Percentiles rank a stretch among this genome's conserved stretches.
Evolutionary conservation across 2,888 invertebrate genomes (phyloP).

Genomic region (Hirtodrosophila histrioides): DNA sequence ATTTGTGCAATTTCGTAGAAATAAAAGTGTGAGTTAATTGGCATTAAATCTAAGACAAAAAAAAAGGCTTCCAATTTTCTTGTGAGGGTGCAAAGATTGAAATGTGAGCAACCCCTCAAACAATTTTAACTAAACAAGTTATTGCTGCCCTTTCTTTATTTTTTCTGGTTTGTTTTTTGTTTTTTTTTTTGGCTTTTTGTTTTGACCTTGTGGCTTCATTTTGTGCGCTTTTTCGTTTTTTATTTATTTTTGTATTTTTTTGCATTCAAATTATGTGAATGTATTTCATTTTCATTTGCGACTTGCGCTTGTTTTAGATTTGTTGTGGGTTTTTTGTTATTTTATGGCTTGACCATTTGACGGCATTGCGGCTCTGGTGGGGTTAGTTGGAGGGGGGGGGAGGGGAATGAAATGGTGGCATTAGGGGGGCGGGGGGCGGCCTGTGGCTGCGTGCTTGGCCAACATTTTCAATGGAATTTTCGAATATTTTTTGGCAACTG

Average conservation of each 20-base stretch:
- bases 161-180: background rate
- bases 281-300: slow-evolving; percentile 66
- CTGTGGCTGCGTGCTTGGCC: slow-evolving; percentile 47
- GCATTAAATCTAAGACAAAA: too few relatives aligned
- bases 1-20: too few relatives aligned
- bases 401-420: background rate
- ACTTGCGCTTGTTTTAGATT: slow-evolving; percentile 55
- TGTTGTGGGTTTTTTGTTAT: slow-evolving; percentile 37
- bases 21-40: too few relatives aligned
- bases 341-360: slow-evolving; percentile 64
- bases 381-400: background rate
- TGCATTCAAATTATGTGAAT: slow-evolving; percentile 66
- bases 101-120: slow-evolving; percentile 12
- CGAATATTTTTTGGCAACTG: slow-evolving; percentile 61
- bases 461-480: slow-evolving; percentile 59
- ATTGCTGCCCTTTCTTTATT: slow-evolving; percentile 21
- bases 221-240: slow-evolving; percentile 6
- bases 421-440: slow-evolving; percentile 12
- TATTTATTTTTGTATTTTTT: slow-evolving; percentile 11
- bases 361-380: slow-evolving; percentile 34
- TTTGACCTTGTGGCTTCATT: slow-evolving; percentile 39
- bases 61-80: background rate
- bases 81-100: slow-evolving; percentile 6
- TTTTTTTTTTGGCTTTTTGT: slow-evolving; percentile 11
- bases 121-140: slow-evolving; percentile 28